Evolutionary conservation across 2,888 invertebrate species (phyloP), one percentile per base, ranked within the genome.

Genomic region (Masnerella sp.): DNA sequence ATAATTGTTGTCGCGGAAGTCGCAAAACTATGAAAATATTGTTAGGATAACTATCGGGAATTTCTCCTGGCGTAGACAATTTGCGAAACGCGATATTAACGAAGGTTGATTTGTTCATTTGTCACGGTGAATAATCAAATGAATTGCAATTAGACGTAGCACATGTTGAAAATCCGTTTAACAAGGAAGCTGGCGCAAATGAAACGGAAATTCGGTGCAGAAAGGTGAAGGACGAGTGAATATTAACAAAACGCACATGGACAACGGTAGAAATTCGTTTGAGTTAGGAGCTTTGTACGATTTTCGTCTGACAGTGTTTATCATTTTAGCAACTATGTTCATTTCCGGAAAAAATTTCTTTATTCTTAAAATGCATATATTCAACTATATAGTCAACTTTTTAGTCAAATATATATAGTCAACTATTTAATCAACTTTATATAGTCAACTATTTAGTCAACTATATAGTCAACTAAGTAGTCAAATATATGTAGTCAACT

Each of bases 181-280:
- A 61, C 61, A 61, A 69, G 69, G 61, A 61, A 69, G 38, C 61
- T 52, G 59, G 43, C 61, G 45, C 40, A 52, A 69, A 69, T 61
- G 52, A 69, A 61, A 61, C 69, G 69, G 61, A 69, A 69, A 69
- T 69, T 69, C 38, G 54, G n/a, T 18, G 18, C 61, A 56, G 61
- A 64, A 56, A 59, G 61, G 54, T 56, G 56, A 69, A 69, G 69
- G 69, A 36, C 61, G 28, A 30, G 20, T n/a, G 59, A 25, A 51
- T 49, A 68, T 58, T 34, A 54, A 52, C 45, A 54, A 59, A 68
- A 45, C 45, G 30, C 20, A 15, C 45, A 28, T 30, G 40, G 38
- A 49, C 59, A 49, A 38, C 38, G 18, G 15, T 15, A 32, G 12
- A 45, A 36, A 58, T 56, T 56, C 32, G 56, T 30, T 30, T 56